Conservation (phyloP, 2,797 vertebrate genomes). For the Channa striata region DNA sequence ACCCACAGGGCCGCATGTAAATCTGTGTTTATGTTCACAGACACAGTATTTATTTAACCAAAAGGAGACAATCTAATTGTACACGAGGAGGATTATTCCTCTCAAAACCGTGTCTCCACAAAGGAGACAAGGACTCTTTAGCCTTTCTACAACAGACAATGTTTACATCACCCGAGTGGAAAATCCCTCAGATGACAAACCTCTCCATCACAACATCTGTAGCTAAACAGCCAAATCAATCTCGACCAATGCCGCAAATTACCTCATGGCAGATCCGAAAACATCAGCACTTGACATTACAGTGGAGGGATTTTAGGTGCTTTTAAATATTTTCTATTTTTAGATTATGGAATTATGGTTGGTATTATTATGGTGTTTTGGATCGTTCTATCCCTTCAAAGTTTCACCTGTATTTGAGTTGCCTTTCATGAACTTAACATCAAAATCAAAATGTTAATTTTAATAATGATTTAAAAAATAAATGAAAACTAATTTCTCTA, state of each 20-base stretch:
- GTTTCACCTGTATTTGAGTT: slow-evolving; percentile 12
- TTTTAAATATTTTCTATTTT: slow-evolving; percentile 51
- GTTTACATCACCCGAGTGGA: slow-evolving; percentile 74
- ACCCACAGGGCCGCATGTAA: slow-evolving; percentile 64
- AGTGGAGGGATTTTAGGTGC: slow-evolving; percentile 37
- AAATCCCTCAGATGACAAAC: slow-evolving; percentile 81
- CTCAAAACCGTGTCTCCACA: slow-evolving; percentile 57
- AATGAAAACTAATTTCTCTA: slow-evolving; percentile 18
- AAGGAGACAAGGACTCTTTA: slow-evolving; percentile 57
- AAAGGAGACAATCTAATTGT: slow-evolving; percentile 81
- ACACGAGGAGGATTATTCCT: slow-evolving; percentile 72
- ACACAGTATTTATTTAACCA: slow-evolving; percentile 83
- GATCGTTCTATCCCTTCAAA: slow-evolving; percentile 1
- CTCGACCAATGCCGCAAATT: slow-evolving; percentile 51
- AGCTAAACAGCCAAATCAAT: slow-evolving; percentile 74
- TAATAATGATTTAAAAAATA: background rate
- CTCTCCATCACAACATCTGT: slow-evolving; percentile 78
- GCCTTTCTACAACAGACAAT: slow-evolving; percentile 58
- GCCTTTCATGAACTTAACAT: background rate
- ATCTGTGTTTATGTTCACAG: slow-evolving; percentile 79
- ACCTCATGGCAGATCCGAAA: slow-evolving; percentile 40
- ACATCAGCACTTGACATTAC: slow-evolving; percentile 49
- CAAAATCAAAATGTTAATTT: background rate
- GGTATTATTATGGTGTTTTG: background rate
- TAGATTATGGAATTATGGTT: background rate